Percentiles rank a stretch among this genome's conserved stretches.
phyloP scores from a whole-genome alignment of 1,140 invertebrate genomes.

The Lethocerus indicus region DNA sequence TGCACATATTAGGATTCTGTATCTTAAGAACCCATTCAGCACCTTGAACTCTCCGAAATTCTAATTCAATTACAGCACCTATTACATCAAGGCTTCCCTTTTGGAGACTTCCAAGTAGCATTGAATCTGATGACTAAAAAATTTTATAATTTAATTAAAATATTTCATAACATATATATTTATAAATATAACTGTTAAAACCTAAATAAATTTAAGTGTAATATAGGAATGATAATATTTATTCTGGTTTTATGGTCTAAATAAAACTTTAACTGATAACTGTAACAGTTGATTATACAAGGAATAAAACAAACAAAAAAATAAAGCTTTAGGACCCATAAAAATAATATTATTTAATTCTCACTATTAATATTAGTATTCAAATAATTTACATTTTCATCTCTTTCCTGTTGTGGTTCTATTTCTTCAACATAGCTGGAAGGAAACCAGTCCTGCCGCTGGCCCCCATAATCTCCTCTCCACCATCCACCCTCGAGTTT shows the following conservation, averaged over 20 bases:
- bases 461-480: slow-evolving; percentile 85
- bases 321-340: slow-evolving; percentile 4
- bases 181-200: background rate
- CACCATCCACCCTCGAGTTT: slow-evolving; percentile 79
- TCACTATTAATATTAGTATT: background rate
- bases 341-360: background rate
- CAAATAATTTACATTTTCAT: slow-evolving; percentile 28
- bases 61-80: slow-evolving; percentile 59
- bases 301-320: slow-evolving; percentile 1
- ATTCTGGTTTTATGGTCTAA: background rate
- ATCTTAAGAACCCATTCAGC: slow-evolving; percentile 54
- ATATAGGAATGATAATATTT: background rate
- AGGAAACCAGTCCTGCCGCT: slow-evolving; percentile 84
- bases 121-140: slow-evolving; percentile 32
- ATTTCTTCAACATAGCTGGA: slow-evolving; percentile 87
- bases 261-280: background rate
- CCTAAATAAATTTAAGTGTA: background rate
- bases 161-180: background rate
- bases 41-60: slow-evolving; percentile 28
- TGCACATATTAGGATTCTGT: slow-evolving; percentile 53
- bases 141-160: background rate
- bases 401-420: slow-evolving; percentile 46
- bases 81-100: slow-evolving; percentile 76
- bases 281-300: background rate
- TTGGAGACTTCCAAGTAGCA: slow-evolving; percentile 61